These are phyloP conservation scores for Petrosia ficiformis DNA, from an alignment of 37 sponge, comb jelly and placozoan species.

Conservation along the genomic window DNA sequence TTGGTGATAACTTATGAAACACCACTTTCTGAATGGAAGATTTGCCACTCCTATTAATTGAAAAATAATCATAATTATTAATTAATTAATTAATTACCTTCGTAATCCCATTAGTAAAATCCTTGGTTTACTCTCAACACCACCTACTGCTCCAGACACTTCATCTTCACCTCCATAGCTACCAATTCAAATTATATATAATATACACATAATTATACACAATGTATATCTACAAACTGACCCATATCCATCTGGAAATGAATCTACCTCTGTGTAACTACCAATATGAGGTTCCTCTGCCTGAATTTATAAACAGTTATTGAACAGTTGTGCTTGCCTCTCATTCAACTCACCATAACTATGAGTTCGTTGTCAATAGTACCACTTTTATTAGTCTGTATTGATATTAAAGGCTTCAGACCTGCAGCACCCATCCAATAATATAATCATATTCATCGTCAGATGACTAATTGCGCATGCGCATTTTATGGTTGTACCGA, in stretches of 20 bases:
- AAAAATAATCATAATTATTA: neutral
- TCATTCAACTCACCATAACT: neutral
- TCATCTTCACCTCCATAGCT: constrained; percentile 85
- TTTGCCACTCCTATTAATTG: constrained; percentile 80
- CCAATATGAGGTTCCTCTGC: neutral
- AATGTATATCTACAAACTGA: constrained; percentile 21
- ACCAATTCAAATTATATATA: neutral
- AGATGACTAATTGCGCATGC: neutral
- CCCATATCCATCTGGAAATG: constrained; percentile 83
- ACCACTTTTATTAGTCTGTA: no score
- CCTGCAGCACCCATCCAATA: no score
- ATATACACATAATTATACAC: neutral
- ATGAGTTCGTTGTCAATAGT: no score
- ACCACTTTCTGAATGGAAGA: constrained; percentile 96
- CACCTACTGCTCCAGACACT: constrained; percentile 28
- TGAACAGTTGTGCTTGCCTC: neutral
- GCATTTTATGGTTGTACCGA: no score
- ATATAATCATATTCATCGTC: no score
- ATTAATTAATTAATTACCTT: constrained; percentile 37
- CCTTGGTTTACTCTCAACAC: constrained; percentile 67
- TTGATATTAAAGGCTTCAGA: no score
- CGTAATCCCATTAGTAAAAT: constrained; percentile 90
- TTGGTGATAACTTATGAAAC: constrained; percentile 97
- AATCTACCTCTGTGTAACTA: constrained; percentile 66
- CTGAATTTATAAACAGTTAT: neutral